Conservation (phyloP, 2,888 invertebrate genomes). For the Actias luna region DNA sequence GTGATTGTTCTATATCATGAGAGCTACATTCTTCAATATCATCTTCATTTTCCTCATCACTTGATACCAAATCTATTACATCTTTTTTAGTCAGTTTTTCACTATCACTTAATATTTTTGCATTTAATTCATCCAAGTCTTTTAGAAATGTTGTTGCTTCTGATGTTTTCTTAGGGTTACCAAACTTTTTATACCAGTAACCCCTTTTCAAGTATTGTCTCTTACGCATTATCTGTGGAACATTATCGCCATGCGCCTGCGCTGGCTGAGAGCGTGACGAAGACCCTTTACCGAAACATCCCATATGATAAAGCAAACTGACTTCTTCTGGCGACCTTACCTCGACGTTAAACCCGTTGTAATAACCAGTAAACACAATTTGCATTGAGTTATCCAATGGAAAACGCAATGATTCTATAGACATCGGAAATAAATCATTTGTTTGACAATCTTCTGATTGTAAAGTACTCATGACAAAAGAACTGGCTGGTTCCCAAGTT, state of each 20-base stretch:
- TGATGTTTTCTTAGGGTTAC: slow-evolving; percentile 34
- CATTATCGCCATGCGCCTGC: slow-evolving; percentile 55
- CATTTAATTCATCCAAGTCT: slow-evolving; percentile 53
- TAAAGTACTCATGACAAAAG: slow-evolving; percentile 64
- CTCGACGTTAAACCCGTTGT: slow-evolving; percentile 86
- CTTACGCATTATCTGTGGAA: slow-evolving; percentile 77
- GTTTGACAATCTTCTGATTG: slow-evolving; percentile 75
- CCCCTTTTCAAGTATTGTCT: slow-evolving; percentile 83
- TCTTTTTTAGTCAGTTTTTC: slow-evolving; percentile 48
- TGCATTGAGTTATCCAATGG: slow-evolving; percentile 70
- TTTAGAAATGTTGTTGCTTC: slow-evolving; percentile 52
- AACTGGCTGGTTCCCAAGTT: slow-evolving; percentile 69
- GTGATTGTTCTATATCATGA: slow-evolving; percentile 28
- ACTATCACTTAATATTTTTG: slow-evolving; percentile 53
- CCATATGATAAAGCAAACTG: slow-evolving; percentile 84
- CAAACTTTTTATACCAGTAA: slow-evolving; percentile 76
- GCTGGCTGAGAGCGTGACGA: slow-evolving; percentile 81
- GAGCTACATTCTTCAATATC: slow-evolving; percentile 35
- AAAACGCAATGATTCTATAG: slow-evolving; percentile 68
- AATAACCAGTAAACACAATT: slow-evolving; percentile 81
- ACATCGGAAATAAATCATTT: slow-evolving; percentile 65
- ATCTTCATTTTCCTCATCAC: slow-evolving; percentile 58
- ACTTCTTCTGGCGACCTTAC: slow-evolving; percentile 83
- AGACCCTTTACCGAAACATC: slow-evolving; percentile 89
- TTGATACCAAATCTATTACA: slow-evolving; percentile 74